A percentile compares a stretch with the other conserved stretches of the same genome.
phyloP scores from a whole-genome alignment of 2,797 vertebrate species.

The Smutsia temminckii region DNA sequence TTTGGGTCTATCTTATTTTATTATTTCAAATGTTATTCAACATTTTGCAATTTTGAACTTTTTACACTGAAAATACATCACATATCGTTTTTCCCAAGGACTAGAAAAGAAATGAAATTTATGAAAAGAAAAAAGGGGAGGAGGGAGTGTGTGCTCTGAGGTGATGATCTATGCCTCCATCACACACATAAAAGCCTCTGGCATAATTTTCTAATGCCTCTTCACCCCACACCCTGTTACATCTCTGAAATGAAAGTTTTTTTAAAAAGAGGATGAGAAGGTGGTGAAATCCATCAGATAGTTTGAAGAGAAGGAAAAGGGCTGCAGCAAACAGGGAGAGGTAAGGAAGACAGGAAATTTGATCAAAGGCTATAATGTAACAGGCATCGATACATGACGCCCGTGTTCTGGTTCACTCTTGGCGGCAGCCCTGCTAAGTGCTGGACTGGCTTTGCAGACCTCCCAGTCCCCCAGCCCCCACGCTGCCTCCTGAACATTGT shows the following conservation, averaged over 20 bases:
- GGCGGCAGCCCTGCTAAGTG: not conserved
- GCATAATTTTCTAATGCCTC: not conserved
- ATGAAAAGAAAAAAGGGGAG: not conserved
- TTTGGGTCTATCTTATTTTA: not conserved
- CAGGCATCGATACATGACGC: accelerated
- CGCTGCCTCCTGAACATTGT: too few species aligned
- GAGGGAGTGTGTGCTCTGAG: not conserved
- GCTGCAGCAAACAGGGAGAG: accelerated
- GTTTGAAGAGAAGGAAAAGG: not conserved
- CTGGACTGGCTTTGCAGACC: not conserved
- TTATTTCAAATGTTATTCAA: too few species aligned
- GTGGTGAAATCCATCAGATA: not conserved
- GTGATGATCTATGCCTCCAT: not conserved
- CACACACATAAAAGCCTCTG: not conserved
- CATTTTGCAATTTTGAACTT: not conserved
- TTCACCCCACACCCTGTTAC: not conserved
- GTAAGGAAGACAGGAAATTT: not conserved
- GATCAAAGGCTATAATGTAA: not conserved
- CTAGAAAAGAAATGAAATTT: not conserved
- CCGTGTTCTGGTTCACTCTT: not conserved
- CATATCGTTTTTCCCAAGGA: not conserved
- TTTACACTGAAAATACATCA: not conserved
- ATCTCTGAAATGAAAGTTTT: conserved; percentile 10
- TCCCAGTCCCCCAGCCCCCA: not conserved
- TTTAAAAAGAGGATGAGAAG: not conserved